phyloP scores from a whole-genome alignment of 2,797 vertebrate species.

The Streptopelia turtur region DNA sequence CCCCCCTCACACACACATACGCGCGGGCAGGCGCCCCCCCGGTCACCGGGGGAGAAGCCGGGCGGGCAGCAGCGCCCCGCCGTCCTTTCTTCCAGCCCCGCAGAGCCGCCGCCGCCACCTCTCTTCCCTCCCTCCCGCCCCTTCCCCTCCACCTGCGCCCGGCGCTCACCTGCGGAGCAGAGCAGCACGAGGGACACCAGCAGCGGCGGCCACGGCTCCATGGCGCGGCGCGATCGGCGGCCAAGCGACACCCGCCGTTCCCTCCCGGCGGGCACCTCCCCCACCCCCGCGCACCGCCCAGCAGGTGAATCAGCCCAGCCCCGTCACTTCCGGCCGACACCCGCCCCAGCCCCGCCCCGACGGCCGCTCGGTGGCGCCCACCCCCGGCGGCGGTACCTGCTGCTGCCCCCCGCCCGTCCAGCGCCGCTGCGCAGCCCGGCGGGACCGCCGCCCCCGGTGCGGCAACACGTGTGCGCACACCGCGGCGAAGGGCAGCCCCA shows the following conservation, averaged over 20 bases:
- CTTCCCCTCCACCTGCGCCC: not conserved
- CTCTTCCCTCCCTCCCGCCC: not conserved
- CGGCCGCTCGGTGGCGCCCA: not conserved
- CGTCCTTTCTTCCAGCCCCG: not conserved
- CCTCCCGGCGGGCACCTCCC: not conserved
- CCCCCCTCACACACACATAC: not conserved
- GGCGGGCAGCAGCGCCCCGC: not conserved
- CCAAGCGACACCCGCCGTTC: not conserved
- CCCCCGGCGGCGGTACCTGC: not conserved
- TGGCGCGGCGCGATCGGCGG: not conserved
- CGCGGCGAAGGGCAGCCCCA: not conserved
- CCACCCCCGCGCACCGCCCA: conserved; percentile 37
- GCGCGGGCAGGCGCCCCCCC: not conserved
- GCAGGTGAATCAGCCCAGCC: conserved; percentile 62
- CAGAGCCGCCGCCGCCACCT: not conserved
- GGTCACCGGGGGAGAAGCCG: not conserved
- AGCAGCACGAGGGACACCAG: not conserved
- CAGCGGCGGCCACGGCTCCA: not conserved
- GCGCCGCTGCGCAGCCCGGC: too few species aligned
- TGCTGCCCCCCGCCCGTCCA: fast-evolving
- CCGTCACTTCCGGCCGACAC: conserved; percentile 69
- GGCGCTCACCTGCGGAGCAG: not conserved
- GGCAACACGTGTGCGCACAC: not conserved
- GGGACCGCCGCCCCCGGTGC: too few species aligned
- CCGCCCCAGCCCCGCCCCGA: not conserved